Percentiles rank a stretch among this genome's conserved stretches.
These are phyloP conservation scores for Platycheirus rosarum DNA, from an alignment of 2,888 invertebrate genomes.

Conservation along the genomic window DNA sequence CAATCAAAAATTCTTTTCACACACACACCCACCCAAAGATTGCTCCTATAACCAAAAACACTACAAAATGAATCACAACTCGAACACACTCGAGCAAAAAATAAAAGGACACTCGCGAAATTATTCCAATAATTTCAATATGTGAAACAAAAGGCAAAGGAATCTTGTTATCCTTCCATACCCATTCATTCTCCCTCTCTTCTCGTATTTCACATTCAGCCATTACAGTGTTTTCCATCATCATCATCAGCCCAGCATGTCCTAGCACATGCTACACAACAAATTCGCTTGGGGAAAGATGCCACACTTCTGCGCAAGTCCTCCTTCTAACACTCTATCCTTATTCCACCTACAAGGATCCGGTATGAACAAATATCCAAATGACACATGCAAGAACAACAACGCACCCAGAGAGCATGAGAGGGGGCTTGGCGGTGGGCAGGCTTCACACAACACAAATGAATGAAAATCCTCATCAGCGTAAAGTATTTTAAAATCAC, in stretches of 20 bases:
- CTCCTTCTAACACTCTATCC: constrained; percentile 32
- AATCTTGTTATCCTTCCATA: constrained; percentile 51
- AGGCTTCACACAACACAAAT: constrained; percentile 40
- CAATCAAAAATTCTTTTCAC: not conserved
- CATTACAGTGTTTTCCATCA: constrained; percentile 55
- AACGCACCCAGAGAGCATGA: constrained; percentile 18
- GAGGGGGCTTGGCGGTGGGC: constrained; percentile 40
- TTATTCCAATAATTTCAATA: constrained; percentile 72
- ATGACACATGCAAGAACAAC: constrained; percentile 46
- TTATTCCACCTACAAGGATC: constrained; percentile 36
- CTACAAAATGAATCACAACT: constrained; percentile 67
- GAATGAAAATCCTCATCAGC: constrained; percentile 71
- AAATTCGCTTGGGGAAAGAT: constrained; percentile 47
- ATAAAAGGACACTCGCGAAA: constrained; percentile 45
- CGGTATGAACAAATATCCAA: constrained; percentile 9
- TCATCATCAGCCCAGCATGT: not conserved
- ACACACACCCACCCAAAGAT: not conserved
- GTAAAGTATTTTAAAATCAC: constrained; percentile 14
- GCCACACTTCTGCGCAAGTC: constrained; percentile 51
- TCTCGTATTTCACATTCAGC: constrained; percentile 45
- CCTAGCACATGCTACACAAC: constrained; percentile 12
- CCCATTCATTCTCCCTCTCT: constrained; percentile 5
- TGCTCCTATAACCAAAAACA: constrained; percentile 49
- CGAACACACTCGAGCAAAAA: constrained; percentile 27
- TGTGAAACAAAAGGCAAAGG: constrained; percentile 69